Evolutionary conservation across 2,888 invertebrate species (phyloP).

Genomic region (Reticulitermes lucifugus): DNA sequence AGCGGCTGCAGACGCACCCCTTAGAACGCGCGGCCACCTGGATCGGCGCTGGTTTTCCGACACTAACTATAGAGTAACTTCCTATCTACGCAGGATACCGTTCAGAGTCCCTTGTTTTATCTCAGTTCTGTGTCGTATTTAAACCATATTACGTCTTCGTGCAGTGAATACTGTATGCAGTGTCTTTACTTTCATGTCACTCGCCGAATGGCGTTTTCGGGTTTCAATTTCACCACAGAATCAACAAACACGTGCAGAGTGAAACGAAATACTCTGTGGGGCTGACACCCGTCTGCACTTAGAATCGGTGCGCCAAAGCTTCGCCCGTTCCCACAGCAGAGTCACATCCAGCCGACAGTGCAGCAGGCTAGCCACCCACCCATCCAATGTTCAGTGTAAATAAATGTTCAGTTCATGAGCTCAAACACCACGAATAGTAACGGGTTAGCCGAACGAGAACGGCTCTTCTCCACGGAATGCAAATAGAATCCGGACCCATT

Average conservation of each 20-base stretch:
- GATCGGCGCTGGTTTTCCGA: too few relatives aligned
- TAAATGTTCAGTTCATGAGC: constrained; percentile 15
- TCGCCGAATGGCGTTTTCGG: constrained; percentile 20
- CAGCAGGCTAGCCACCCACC: too few relatives aligned
- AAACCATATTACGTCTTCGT: neutral
- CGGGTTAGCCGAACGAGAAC: neutral
- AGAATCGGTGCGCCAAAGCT: neutral
- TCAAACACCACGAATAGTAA: constrained; percentile 17
- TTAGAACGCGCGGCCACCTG: too few relatives aligned
- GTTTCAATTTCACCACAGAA: constrained; percentile 29
- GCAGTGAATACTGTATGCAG: neutral
- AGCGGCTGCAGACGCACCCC: too few relatives aligned
- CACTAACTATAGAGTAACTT: too few relatives aligned
- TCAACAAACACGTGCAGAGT: neutral
- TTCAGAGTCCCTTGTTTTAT: too few relatives aligned
- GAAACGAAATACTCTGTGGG: neutral
- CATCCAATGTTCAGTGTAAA: neutral
- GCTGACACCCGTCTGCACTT: constrained; percentile 9
- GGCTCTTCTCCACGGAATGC: constrained; percentile 12
- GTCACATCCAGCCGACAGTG: neutral
- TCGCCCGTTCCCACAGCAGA: neutral
- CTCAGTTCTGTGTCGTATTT: too few relatives aligned
- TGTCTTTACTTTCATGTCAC: constrained; percentile 21
- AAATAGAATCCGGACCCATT: neutral
- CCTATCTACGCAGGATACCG: too few relatives aligned